A percentile compares a stretch with the other conserved stretches of the same genome.
These are phyloP conservation scores for Sinonovacula constricta DNA, from an alignment of 1,140 invertebrate species.

Conservation along the genomic window DNA sequence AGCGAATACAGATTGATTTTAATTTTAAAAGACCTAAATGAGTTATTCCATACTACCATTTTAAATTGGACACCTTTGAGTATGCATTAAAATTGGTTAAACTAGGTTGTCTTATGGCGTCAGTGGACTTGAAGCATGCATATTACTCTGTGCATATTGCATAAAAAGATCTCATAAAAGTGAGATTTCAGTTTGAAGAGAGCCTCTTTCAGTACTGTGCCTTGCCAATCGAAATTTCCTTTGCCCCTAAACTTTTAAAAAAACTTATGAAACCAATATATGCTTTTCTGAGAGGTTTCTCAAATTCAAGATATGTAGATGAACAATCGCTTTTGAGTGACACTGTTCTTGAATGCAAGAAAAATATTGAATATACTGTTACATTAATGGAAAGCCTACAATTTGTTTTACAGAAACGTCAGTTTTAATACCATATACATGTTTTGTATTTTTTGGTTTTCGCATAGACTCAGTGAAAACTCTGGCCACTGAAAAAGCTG, in stretches of 20 bases:
- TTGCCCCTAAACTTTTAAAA: slow-evolving; percentile 47
- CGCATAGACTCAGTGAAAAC: slow-evolving; percentile 49
- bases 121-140: slow-evolving; percentile 50
- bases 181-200: slow-evolving; percentile 16
- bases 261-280: no score
- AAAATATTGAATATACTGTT: slow-evolving; percentile 42
- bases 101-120: slow-evolving; percentile 50
- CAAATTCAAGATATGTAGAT: no score
- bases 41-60: slow-evolving; percentile 44
- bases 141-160: slow-evolving; percentile 46
- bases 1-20: slow-evolving; percentile 34
- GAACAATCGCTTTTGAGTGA: slow-evolving; percentile 26
- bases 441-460: slow-evolving; percentile 41
- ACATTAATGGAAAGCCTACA: slow-evolving; percentile 18
- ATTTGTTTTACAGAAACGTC: slow-evolving; percentile 54
- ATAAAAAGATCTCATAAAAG: slow-evolving; percentile 25
- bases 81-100: slow-evolving; percentile 38
- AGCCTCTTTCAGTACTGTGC: neutral
- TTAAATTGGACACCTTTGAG: slow-evolving; percentile 49
- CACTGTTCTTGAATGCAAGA: slow-evolving; percentile 32
- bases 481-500: slow-evolving; percentile 31
- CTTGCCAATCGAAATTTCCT: slow-evolving; percentile 40
- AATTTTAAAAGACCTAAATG: slow-evolving; percentile 39
- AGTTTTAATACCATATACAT: slow-evolving; percentile 32
- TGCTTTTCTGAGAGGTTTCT: no score